Evolutionary conservation across 2,888 invertebrate genomes (phyloP), one percentile per base, ranked within the genome.

Genomic region (Leptinotarsa rubiginosa): DNA sequence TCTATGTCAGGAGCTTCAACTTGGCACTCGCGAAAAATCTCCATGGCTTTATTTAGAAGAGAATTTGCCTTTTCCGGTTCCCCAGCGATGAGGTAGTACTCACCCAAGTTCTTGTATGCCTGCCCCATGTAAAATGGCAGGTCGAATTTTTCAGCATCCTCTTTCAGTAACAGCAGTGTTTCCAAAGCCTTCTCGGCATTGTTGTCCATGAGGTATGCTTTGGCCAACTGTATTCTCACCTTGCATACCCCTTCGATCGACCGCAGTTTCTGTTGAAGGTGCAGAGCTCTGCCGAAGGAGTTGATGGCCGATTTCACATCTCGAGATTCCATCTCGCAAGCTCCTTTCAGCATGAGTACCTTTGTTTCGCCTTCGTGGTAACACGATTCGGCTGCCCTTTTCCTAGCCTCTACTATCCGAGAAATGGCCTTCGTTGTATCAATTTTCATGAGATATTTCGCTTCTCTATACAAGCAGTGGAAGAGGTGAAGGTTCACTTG

Each of bases 301-400:
- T 87, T 88, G 72, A 89, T 88, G 0, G 91, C 90, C 59, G 88
- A 88, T 76, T 88, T 88, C 65, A 89, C 83, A 78, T 89, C 88
- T 66, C 89, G 89, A 85, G 89, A 87, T 71, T 85, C 81, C 75
- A 91, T 81, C 81, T 90, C 90, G 79, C 90, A 90, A 41, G 89
- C 84, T 7, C 91, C 91, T 65, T 90, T 90, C 78, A 90, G 87
- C 67, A 90, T 86, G 10, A 90, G 87, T 1, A 91, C 90, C 77
- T 90, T 89, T 0, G 90, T 90, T 67, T 87, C 88, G 77, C 89
- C 90, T 1, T 84, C 80, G 15, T 85, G 85, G 78, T 88, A 88
- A 65, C 87, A 84, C 59, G 90, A 91, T 83, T 91, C 91, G 65
- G 81, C 85, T 2, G 91, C 91, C 78, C 90, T 85, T 72, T 90